Conservation (phyloP, 2,797 vertebrate genomes). For the Zonotrichia albicollis region DNA sequence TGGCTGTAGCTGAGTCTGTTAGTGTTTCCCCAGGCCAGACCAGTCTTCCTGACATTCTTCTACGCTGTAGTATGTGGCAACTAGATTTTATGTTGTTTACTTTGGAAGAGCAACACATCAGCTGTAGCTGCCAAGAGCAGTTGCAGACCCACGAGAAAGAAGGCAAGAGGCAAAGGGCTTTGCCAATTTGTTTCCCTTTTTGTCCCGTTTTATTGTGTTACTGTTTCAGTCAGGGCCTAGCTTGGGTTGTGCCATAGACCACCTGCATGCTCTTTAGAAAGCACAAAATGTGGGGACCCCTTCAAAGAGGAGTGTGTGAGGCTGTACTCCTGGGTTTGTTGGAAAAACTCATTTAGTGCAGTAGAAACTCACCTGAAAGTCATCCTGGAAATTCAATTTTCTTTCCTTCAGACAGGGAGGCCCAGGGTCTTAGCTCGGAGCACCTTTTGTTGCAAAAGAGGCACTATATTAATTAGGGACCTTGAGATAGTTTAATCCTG, state of each 20-base stretch:
- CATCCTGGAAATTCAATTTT: not conserved
- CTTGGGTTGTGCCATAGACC: not conserved
- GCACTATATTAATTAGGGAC: not conserved
- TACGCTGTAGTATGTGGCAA: not conserved
- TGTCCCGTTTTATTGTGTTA: not conserved
- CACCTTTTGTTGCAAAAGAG: not conserved
- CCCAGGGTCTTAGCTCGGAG: not conserved
- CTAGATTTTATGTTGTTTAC: slow-evolving; percentile 30
- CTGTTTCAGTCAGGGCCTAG: not conserved
- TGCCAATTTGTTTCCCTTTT: not conserved
- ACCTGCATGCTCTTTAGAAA: not conserved
- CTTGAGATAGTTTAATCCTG: slow-evolving; percentile 3
- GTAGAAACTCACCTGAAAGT: not conserved
- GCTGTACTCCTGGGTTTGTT: not conserved
- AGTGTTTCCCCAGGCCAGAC: not conserved
- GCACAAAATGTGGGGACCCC: not conserved
- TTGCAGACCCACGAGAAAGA: not conserved
- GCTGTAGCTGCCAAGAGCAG: not conserved
- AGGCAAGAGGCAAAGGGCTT: not conserved
- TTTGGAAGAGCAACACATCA: not conserved
- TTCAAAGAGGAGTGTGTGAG: not conserved
- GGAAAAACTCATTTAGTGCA: not conserved
- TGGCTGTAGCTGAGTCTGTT: not conserved
- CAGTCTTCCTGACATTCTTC: slow-evolving; percentile 40
- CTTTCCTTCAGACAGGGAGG: not conserved